phyloP scores from a whole-genome alignment of 2,888 invertebrate genomes.

The Epistrophe grossulariae region DNA sequence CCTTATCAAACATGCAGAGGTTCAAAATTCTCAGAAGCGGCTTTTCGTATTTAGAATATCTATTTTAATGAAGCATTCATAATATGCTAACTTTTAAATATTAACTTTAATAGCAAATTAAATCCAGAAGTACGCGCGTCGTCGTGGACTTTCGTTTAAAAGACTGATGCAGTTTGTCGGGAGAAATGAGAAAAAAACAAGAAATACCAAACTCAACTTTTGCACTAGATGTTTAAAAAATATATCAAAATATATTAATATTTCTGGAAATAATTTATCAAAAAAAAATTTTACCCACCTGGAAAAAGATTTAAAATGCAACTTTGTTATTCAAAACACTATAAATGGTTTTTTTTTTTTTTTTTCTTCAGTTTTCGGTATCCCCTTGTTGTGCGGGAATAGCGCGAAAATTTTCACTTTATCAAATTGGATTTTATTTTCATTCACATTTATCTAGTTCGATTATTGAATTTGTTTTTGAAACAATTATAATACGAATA shows the following conservation, averaged over 20 bases:
- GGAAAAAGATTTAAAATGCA: conserved; percentile 46
- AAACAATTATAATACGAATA: conserved; percentile 46
- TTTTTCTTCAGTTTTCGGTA: conserved; percentile 41
- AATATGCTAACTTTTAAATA: background rate
- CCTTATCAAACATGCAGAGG: conserved; percentile 8
- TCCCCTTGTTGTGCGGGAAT: conserved; percentile 32
- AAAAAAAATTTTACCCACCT: conserved; percentile 57
- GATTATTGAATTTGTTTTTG: conserved; percentile 10
- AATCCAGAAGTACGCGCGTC: conserved; percentile 35
- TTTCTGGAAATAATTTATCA: conserved; percentile 18
- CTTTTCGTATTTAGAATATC: background rate
- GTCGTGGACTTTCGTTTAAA: conserved; percentile 14
- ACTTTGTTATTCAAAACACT: conserved; percentile 73
- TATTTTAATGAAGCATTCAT: background rate
- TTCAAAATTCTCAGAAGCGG: background rate
- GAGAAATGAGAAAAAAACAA: conserved; percentile 1
- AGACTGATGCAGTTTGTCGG: background rate
- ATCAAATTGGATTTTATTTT: conserved; percentile 36
- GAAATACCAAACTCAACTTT: conserved; percentile 21
- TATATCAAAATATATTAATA: conserved; percentile 22
- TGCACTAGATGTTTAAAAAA: background rate
- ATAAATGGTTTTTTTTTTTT: conserved; percentile 28
- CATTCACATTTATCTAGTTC: conserved; percentile 63
- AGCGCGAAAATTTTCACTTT: conserved; percentile 65
- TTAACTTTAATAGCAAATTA: background rate